Evolutionary conservation across 2,797 vertebrate genomes (phyloP), one percentile per base, ranked within the genome.

Genomic region (Lutjanus campechanus): DNA sequence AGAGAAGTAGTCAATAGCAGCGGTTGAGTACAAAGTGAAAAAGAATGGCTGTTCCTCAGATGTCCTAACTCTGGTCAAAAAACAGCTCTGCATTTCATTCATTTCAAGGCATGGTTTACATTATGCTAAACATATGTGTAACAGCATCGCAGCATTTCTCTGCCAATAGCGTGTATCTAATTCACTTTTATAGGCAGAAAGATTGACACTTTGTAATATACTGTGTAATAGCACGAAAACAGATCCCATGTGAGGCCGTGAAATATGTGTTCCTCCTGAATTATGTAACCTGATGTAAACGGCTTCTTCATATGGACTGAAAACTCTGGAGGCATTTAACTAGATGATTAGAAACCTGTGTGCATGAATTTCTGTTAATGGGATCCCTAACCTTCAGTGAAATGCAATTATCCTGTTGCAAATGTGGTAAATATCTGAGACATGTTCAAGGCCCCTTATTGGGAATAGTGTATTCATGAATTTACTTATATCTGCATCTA

Each of bases 401-500:
- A 84, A 89, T 55, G 71, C 82, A 90, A 90, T 88, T 85, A 89
- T 84, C 70, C 68, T 67, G 50, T 66, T 36, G 67, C 66, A 74
- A 78, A 84, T 66, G 69, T 77, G 75, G 56, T 64, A 86, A 84
- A 86, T 84, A 83, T 79, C 43, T 46, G 60, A 67, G 56, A 55
- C 46, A 54, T 36, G 69, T 76, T 81, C 70, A 55, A 50, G 54
- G 56, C 5, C 36, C 50, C 12, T 62, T 36, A 40, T 20, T 75
- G 60, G 64, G 56, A 83, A 68, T 8, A 25, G 29, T 29, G 55
- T 55, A 69, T 10, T 50, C 15, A 68, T 53, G 17, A 43, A 55
- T 78, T 64, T 20, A 29, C 11, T 55, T 16, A 47, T 29, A 64
- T 65, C 19, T 49, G 16, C 1, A 63, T 66, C 13, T 69, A 9